Evolutionary conservation across 2,888 invertebrate species (phyloP).

Genomic region (Beris chalybata): DNA sequence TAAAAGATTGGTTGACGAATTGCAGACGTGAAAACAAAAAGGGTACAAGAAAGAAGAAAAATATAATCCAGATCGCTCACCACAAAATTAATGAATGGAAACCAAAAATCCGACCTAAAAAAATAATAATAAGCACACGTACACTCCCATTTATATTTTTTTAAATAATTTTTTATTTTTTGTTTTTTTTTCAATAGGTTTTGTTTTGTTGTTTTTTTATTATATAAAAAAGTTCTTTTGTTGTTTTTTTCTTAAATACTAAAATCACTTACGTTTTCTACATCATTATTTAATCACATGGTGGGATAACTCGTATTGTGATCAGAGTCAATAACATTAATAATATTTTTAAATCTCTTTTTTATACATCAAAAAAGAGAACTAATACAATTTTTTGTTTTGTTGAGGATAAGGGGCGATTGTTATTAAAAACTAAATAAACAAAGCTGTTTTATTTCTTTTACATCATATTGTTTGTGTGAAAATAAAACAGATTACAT

Average conservation of each 20-base stretch:
- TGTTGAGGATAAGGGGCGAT: neutral
- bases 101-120: slow-evolving; percentile 2
- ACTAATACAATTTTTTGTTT: neutral
- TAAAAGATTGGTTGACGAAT: neutral
- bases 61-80: neutral
- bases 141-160: slow-evolving; percentile 23
- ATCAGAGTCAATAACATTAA: slow-evolving; percentile 43
- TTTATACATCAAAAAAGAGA: slow-evolving; percentile 10
- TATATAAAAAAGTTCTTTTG: slow-evolving; percentile 15
- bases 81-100: neutral
- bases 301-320: slow-evolving; percentile 50
- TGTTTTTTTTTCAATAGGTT: slow-evolving; percentile 1
- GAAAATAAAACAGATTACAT: neutral
- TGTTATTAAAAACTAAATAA: too few relatives aligned
- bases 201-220: slow-evolving; percentile 22
- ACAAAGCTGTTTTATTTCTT: too few relatives aligned
- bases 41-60: too few relatives aligned
- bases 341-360: slow-evolving; percentile 5
- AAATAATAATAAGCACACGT: slow-evolving; percentile 18
- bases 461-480: too few relatives aligned
- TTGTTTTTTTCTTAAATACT: slow-evolving; percentile 28
- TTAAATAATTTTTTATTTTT: slow-evolving; percentile 13
- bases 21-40: neutral
- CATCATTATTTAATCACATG: slow-evolving; percentile 47
- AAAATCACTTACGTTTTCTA: slow-evolving; percentile 30